Evolutionary conservation across 2,888 invertebrate species (phyloP), one percentile per base, ranked within the genome.

Genomic region (Automeris io): DNA sequence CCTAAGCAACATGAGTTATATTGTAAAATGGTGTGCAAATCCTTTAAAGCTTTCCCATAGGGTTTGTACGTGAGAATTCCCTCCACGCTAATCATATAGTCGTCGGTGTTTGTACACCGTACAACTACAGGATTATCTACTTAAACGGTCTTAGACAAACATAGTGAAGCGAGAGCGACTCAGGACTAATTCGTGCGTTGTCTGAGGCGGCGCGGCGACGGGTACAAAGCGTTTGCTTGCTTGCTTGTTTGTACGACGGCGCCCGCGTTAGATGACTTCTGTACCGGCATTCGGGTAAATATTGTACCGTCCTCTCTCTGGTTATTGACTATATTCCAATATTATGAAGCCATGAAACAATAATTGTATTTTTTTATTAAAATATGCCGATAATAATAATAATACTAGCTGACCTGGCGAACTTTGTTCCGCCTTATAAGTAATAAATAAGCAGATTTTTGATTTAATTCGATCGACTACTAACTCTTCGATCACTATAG

Each of bases 191-290:
- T 38, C 26, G 36, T 29, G 39, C 32, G 21, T 31, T 23, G 39
- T 29, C 26, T n/a, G n/a, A n/a, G n/a, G n/a, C n/a, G 29, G 18
- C 33, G 26, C 26, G 18, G 37, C 37, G 37, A 34, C 38, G 24
- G 11, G 34, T 19, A 25, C 33, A 39, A 34, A 39, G 34, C 19
- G 26, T 23, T n/a, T n/a, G 33, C 13, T 31, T 18, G 39, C 33
- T 34, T 29, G 37, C 32, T 37, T 37, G 39, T 39, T 39, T 39
- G 39, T 43, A 23, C 40, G 40, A 12, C 45, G 54, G 54, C 54
- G 54, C 54, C 54, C 52, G 35, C 37, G 16, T 29, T 29, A 4
- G n/a, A 13, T 16, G 29, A 16, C 29, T 29, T 16, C 29, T 29
- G 29, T 29, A 16, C 16, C 29, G 29, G 6, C 29, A 16, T 13